phyloP scores from a whole-genome alignment of 2,797 vertebrate species.

The Crenuchus spilurus region DNA sequence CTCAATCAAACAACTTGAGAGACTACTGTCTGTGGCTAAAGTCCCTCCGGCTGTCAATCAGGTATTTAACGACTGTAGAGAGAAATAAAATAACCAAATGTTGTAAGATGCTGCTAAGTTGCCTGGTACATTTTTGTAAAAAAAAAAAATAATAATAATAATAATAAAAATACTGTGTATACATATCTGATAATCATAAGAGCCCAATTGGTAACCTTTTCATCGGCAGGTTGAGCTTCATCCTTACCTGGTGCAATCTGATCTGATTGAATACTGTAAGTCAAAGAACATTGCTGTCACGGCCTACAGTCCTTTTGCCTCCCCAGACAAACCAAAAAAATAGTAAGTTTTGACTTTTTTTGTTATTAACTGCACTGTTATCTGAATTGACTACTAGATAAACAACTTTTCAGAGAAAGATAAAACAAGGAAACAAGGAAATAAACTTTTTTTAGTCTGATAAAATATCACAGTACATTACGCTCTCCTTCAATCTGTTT shows the following conservation, averaged over 20 bases:
- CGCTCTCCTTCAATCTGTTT: not conserved
- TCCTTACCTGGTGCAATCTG: slow-evolving; percentile 76
- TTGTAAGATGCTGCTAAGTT: too few relatives aligned
- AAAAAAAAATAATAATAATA: not conserved
- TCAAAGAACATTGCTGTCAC: slow-evolving; percentile 73
- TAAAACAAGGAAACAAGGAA: too few relatives aligned
- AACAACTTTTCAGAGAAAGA: too few relatives aligned
- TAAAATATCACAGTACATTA: too few relatives aligned
- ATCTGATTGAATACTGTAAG: slow-evolving; percentile 75
- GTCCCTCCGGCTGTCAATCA: slow-evolving; percentile 79
- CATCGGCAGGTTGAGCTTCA: slow-evolving; percentile 75
- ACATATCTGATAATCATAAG: too few relatives aligned
- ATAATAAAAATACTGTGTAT: not conserved
- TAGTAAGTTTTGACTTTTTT: slow-evolving; percentile 56
- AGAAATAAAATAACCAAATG: too few relatives aligned
- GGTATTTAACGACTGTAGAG: slow-evolving; percentile 66
- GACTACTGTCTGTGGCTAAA: slow-evolving; percentile 71
- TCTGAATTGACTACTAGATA: too few relatives aligned
- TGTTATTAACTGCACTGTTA: not conserved
- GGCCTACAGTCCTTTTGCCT: slow-evolving; percentile 77
- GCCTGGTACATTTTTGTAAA: too few relatives aligned
- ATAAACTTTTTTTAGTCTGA: too few relatives aligned
- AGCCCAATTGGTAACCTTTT: too few relatives aligned
- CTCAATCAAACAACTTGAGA: slow-evolving; percentile 74
- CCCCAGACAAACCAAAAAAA: slow-evolving; percentile 69